phyloP scores from a whole-genome alignment of 2,113 vertebrate genomes.

The Pelecanus crispus region DNA sequence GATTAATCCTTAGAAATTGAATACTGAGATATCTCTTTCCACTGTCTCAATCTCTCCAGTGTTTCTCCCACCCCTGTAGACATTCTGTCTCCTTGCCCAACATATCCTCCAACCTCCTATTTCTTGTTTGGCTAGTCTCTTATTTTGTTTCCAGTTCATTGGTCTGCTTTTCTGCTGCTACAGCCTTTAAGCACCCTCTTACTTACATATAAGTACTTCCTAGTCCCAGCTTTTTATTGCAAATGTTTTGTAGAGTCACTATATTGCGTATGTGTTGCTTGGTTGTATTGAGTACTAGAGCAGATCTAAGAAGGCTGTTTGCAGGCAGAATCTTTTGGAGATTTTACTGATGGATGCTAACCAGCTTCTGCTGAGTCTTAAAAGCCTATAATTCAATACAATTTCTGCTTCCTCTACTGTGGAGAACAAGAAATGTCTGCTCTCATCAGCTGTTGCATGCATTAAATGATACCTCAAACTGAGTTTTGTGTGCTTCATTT shows the following conservation, averaged over 20 bases:
- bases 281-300: background rate
- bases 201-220: background rate
- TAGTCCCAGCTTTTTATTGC: background rate
- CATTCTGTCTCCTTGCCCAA: constrained; percentile 28
- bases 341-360: background rate
- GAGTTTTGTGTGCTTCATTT: background rate
- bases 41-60: background rate
- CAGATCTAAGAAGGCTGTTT: background rate
- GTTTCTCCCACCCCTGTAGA: background rate
- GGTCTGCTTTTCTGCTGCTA: background rate
- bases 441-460: background rate
- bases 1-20: constrained; percentile 11
- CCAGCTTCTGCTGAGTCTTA: background rate
- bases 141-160: background rate
- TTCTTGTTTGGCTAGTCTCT: background rate
- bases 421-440: background rate
- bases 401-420: background rate
- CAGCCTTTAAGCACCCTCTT: background rate
- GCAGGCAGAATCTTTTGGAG: background rate
- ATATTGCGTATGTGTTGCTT: background rate
- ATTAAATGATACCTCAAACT: background rate
- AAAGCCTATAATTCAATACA: background rate
- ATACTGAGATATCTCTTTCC: background rate
- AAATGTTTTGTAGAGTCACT: background rate
- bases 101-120: background rate